Evolutionary conservation across 2,888 invertebrate species (phyloP).

Genomic region (Amblyjoppa fuscipennis): DNA sequence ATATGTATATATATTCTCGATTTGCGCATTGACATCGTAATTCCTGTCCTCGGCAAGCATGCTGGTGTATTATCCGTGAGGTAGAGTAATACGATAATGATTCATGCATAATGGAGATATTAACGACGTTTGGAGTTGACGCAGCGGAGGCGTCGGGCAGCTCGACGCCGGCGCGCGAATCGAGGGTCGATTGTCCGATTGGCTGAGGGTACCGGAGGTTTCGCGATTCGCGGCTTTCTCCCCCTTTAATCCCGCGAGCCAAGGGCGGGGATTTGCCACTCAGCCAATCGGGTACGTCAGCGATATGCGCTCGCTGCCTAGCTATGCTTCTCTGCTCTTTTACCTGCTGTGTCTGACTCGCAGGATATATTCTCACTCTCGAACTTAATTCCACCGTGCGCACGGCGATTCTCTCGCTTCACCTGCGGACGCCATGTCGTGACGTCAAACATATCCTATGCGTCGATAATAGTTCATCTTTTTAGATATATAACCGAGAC

Average conservation of each 20-base stretch:
- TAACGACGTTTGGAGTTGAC: constrained; percentile 51
- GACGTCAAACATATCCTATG: constrained; percentile 47
- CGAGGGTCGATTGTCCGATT: constrained; percentile 67
- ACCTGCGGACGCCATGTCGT: constrained; percentile 68
- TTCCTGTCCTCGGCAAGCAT: background rate
- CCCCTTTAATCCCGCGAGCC: constrained; percentile 70
- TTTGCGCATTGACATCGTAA: background rate
- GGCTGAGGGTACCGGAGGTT: constrained; percentile 64
- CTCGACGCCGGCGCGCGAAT: constrained; percentile 66
- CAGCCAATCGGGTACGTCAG: constrained; percentile 79
- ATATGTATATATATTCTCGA: background rate
- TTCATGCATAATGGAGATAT: constrained; percentile 34
- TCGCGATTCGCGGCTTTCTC: constrained; percentile 62
- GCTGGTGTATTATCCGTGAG: background rate
- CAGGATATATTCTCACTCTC: constrained; percentile 35
- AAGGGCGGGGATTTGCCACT: constrained; percentile 80
- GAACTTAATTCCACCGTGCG: background rate
- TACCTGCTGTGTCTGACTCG: constrained; percentile 49
- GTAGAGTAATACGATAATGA: constrained; percentile 19
- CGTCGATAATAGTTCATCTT: background rate
- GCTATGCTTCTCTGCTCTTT: constrained; percentile 40
- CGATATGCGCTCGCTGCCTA: constrained; percentile 54
- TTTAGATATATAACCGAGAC: background rate
- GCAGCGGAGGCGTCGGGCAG: constrained; percentile 58
- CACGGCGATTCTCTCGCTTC: constrained; percentile 31